Base-by-base conservation (phyloP, 1,140 invertebrate species). In the Drosophila biarmipes region DNA sequence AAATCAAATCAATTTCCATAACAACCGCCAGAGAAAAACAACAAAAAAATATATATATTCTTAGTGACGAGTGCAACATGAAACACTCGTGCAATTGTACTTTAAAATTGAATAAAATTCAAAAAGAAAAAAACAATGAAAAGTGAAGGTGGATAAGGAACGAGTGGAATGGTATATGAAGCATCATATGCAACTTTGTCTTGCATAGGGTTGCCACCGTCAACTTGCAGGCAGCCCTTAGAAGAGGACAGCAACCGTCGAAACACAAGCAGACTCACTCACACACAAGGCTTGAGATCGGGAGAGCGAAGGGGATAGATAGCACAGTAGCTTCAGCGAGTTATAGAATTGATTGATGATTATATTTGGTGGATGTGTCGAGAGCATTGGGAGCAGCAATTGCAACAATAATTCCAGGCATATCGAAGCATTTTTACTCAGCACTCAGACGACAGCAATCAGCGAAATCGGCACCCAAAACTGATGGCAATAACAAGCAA, bases 41-140 rank as follows among this genome's bases (percentile, higher is more conserved):
- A 17, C 19, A 72, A 53, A 56, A 56, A 73, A 5, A 43, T 19
- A 46, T 27, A 49, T 27, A 51, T 54, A 87, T 48, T 38, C 15
- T 38, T 69, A 68, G 67, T 69, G 35, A 34, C 67, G 67, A 69
- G 67, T 69, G 67, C 31, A 63, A 64, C 24, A 63, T 62, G 17
- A 61, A 61, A 59, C 51, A 64, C 71, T 89, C 74, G 71, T 76
- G 64, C 66, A 89, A 84, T 86, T 78, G 75, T 89, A 87, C 78
- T 87, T 89, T 82, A 89, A 84, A 82, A 79, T 82, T 89, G 84
- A 89, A 87, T 84, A 51, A 84, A 87, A 89, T 87, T 89, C 75
- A 87, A 76, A 56, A 69, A 59, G 21, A 52, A 53, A 34, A 29
- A 11, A 54, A 72, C 48, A 43, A 66, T 45, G 10, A 52, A 61